Evolutionary conservation across 1,140 invertebrate genomes (phyloP).

Genomic region (Chrysomallon squamiferum): DNA sequence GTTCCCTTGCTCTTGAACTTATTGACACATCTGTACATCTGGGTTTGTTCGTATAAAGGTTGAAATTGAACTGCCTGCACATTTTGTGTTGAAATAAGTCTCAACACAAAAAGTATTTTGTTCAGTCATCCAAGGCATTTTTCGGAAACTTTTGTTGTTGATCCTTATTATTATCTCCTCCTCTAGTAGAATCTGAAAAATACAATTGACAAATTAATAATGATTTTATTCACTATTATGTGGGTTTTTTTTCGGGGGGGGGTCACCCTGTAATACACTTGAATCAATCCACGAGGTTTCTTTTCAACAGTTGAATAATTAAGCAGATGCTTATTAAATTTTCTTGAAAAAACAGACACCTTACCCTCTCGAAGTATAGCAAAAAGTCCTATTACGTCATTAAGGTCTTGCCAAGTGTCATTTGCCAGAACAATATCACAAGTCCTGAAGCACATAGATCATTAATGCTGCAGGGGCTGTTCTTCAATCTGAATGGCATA

Average conservation of each 20-base stretch:
- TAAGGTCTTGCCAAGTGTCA: slow-evolving; percentile 10
- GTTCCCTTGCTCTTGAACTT: too few relatives aligned
- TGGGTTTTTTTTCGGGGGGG: too few relatives aligned
- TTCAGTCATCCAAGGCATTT: background rate
- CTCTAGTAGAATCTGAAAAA: background rate
- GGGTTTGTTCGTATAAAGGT: too few relatives aligned
- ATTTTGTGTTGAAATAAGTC: too few relatives aligned
- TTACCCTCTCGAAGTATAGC: background rate
- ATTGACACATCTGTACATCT: too few relatives aligned
- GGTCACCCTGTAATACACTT: too few relatives aligned
- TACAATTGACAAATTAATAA: slow-evolving; percentile 1
- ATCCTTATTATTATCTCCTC: background rate
- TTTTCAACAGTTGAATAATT: slow-evolving; percentile 13
- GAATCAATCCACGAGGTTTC: background rate
- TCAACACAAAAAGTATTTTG: background rate
- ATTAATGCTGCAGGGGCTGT: slow-evolving; percentile 65
- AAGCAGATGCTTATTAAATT: slow-evolving; percentile 4
- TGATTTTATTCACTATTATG: too few relatives aligned
- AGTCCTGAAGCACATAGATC: background rate
- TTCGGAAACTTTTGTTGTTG: background rate
- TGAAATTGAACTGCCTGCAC: too few relatives aligned
- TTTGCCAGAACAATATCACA: slow-evolving; percentile 63
- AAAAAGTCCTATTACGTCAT: background rate
- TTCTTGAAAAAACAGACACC: slow-evolving; percentile 9
- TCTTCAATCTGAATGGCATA: slow-evolving; percentile 63